These are phyloP conservation scores for Pseudococcus viburni DNA, from an alignment of 2,888 invertebrate genomes.

Conservation along the genomic window DNA sequence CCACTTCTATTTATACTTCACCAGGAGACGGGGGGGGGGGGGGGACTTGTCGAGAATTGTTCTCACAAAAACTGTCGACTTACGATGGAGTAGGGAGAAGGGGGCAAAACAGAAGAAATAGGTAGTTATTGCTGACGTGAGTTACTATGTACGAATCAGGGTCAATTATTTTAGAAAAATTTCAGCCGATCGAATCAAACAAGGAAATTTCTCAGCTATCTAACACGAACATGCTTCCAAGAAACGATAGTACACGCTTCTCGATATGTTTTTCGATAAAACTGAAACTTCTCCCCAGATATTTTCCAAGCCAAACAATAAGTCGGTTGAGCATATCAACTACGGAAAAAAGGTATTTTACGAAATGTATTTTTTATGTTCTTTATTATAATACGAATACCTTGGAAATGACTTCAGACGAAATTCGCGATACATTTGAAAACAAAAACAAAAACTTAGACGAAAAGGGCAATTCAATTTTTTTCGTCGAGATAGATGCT, in stretches of 20 bases:
- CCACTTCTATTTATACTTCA: too few species aligned
- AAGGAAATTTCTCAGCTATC: background rate
- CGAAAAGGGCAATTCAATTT: slow-evolving; percentile 29
- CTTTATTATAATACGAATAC: slow-evolving; percentile 34
- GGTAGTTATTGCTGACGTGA: too few species aligned
- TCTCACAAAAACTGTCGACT: too few species aligned
- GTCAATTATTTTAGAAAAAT: too few species aligned
- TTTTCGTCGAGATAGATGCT: background rate
- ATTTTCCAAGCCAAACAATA: slow-evolving; percentile 25
- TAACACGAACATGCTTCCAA: background rate
- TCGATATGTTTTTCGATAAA: slow-evolving; percentile 23
- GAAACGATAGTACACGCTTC: background rate
- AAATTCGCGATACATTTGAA: slow-evolving; percentile 14
- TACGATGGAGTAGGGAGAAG: too few species aligned
- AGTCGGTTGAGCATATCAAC: slow-evolving; percentile 20
- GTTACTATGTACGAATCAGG: too few species aligned
- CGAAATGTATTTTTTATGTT: slow-evolving; percentile 9
- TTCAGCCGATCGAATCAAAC: background rate
- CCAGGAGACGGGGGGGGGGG: too few species aligned
- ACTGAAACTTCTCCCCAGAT: slow-evolving; percentile 32
- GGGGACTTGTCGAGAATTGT: too few species aligned
- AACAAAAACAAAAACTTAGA: background rate
- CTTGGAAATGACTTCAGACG: slow-evolving; percentile 24
- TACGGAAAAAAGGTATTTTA: slow-evolving; percentile 22
- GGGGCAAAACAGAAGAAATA: too few species aligned